These are phyloP conservation scores for Lophius piscatorius DNA, from an alignment of 2,113 vertebrate species.

Conservation along the genomic window DNA sequence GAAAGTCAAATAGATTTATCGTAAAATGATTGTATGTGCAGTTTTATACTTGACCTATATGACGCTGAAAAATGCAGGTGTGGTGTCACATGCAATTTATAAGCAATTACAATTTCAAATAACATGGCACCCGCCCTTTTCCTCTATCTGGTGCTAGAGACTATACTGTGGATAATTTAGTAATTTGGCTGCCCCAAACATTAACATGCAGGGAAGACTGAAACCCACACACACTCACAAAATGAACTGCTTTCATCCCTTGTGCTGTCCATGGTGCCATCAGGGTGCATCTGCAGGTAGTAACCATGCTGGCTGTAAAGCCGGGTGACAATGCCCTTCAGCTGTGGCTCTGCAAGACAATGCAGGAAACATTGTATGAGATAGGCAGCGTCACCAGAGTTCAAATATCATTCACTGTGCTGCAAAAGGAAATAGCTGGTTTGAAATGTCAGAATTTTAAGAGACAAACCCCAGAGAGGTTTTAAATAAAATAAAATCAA, in stretches of 20 bases:
- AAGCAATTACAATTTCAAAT: not conserved
- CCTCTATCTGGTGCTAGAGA: not conserved
- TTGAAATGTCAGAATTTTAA: too few relatives aligned
- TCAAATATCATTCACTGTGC: slow-evolving; percentile 8
- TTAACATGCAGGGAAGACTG: not conserved
- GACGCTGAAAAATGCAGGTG: not conserved
- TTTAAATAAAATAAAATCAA: too few relatives aligned
- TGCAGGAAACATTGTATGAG: slow-evolving; percentile 17
- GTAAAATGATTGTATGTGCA: too few relatives aligned
- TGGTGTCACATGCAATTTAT: not conserved
- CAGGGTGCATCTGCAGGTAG: slow-evolving; percentile 89
- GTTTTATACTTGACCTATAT: not conserved
- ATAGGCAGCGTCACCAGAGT: slow-evolving; percentile 2
- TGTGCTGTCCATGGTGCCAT: slow-evolving; percentile 87
- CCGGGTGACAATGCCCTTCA: slow-evolving; percentile 91
- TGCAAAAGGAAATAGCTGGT: too few relatives aligned
- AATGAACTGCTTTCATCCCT: slow-evolving; percentile 83
- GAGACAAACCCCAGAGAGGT: too few relatives aligned
- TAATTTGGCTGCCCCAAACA: slow-evolving; percentile 1
- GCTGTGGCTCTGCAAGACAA: slow-evolving; percentile 84
- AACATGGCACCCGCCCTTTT: too few relatives aligned
- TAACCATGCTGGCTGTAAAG: slow-evolving; percentile 89
- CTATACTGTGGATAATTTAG: slow-evolving; percentile 19
- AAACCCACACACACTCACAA: slow-evolving; percentile 69
- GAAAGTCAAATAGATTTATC: not conserved